Percentiles rank a stretch among this genome's conserved stretches.
phyloP scores from a whole-genome alignment of 2,113 vertebrate genomes.

The Rhegmatorhina hoffmannsi region DNA sequence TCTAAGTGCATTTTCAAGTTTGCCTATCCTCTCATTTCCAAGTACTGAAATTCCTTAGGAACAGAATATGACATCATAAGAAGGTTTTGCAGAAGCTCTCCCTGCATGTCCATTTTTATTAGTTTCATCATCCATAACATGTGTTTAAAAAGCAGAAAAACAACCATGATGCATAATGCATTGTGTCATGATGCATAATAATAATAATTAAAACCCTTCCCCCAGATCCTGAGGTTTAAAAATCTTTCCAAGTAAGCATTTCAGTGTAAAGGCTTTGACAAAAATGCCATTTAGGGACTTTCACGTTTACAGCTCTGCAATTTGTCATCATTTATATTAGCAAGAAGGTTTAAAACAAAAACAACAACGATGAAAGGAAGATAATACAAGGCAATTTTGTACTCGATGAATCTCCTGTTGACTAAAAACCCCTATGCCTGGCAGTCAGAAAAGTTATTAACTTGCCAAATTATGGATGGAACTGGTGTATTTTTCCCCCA shows the following conservation, averaged over 20 bases:
- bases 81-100: neutral
- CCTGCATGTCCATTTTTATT: conserved; percentile 60
- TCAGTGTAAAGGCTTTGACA: conserved; percentile 73
- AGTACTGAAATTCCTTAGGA: neutral
- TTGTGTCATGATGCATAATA: conserved; percentile 73
- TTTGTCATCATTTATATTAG: conserved; percentile 75
- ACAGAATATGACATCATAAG: conserved; percentile 66
- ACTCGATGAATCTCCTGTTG: conserved; percentile 54
- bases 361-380: neutral
- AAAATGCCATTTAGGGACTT: conserved; percentile 75
- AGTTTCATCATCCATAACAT: conserved; percentile 68
- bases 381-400: neutral
- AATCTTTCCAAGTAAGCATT: conserved; percentile 74
- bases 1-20: neutral
- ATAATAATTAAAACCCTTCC: conserved; percentile 70
- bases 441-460: neutral
- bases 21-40: neutral
- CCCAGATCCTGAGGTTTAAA: conserved; percentile 56
- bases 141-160: conserved; percentile 73
- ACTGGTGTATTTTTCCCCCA: neutral
- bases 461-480: conserved; percentile 18
- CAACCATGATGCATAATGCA: conserved; percentile 69
- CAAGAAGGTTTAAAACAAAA: conserved; percentile 41
- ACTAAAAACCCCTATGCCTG: neutral
- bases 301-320: conserved; percentile 66